These are phyloP conservation scores for Mastomys coucha DNA, from an alignment of 2,113 vertebrate genomes.

Conservation along the genomic window DNA sequence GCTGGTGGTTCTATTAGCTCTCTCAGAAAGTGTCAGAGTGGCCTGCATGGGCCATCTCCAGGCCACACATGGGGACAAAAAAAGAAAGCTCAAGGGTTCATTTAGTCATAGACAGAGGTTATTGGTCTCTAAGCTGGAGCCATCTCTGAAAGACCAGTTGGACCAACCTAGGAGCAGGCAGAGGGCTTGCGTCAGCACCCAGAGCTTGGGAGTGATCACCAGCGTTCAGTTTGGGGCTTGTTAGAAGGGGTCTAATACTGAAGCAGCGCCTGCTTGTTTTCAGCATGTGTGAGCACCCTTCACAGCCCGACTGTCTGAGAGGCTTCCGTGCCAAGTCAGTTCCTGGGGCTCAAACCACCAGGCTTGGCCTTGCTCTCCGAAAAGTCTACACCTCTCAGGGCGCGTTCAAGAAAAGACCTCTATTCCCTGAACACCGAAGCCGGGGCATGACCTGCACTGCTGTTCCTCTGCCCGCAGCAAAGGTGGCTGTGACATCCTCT, in stretches of 20 bases:
- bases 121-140: not conserved
- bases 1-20: not conserved
- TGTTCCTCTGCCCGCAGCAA: not conserved
- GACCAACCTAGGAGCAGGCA: not conserved
- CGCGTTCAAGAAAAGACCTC: not conserved
- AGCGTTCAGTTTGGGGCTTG: not conserved
- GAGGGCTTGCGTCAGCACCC: not conserved
- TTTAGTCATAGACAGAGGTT: constrained; percentile 15
- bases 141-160: not conserved
- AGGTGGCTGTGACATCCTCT: not conserved
- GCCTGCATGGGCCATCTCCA: not conserved
- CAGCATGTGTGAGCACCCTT: not conserved
- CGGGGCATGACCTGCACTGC: not conserved
- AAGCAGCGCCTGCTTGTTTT: too few species aligned
- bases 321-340: not conserved
- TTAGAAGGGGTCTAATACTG: not conserved
- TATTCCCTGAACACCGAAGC: not conserved
- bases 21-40: not conserved
- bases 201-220: not conserved
- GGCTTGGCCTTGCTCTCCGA: not conserved
- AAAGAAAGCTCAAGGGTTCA: not conserved
- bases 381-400: not conserved
- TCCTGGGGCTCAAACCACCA: not conserved
- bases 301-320: not conserved
- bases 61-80: not conserved